phyloP scores from a whole-genome alignment of 2,113 vertebrate species.

The Chaenogobius annularis region DNA sequence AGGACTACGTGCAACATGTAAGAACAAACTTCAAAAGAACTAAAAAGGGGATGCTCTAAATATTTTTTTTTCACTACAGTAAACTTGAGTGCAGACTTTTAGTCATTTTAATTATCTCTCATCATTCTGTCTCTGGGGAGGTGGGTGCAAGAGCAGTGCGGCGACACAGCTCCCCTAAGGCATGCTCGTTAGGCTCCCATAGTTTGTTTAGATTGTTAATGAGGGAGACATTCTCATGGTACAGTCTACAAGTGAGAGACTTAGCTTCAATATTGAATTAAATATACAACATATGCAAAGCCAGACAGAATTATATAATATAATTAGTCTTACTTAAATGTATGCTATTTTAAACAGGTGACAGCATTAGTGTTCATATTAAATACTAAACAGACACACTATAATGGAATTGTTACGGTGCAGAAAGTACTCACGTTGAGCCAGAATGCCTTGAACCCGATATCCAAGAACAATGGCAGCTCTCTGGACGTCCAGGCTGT shows the following conservation, averaged over 20 bases:
- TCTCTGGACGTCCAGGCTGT: conserved; percentile 89
- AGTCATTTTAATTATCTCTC: conserved; percentile 53
- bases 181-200: conserved; percentile 42
- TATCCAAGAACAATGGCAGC: conserved; percentile 96
- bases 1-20: background rate
- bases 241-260: conserved; percentile 13
- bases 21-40: background rate
- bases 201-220: conserved; percentile 51
- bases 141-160: conserved; percentile 14
- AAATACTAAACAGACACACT: too few species aligned
- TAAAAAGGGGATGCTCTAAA: background rate
- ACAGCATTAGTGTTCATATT: background rate
- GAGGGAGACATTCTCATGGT: conserved; percentile 31
- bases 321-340: too few species aligned
- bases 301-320: background rate
- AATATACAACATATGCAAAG: conserved; percentile 32
- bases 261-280: conserved; percentile 40
- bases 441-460: conserved; percentile 88
- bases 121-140: conserved; percentile 41
- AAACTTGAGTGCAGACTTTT: conserved; percentile 23
- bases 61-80: conserved; percentile 12
- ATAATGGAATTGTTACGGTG: background rate
- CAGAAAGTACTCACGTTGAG: conserved; percentile 85
- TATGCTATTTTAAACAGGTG: background rate
- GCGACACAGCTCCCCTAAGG: conserved; percentile 37